Evolutionary conservation across 2,888 invertebrate genomes (phyloP).

Genomic region (Drosophila austrosaltans): DNA sequence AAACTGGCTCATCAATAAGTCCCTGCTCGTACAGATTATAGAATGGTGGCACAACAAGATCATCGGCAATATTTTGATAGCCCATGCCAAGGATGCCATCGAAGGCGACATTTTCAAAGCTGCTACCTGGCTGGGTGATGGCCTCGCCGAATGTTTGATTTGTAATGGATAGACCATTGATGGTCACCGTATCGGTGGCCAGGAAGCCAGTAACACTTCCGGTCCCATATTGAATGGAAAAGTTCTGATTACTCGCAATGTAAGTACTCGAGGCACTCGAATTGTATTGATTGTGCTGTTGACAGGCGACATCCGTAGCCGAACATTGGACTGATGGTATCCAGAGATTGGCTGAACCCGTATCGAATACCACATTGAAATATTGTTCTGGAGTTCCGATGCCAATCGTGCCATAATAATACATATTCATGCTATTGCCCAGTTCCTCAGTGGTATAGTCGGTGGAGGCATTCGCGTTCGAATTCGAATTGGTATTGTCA

Average conservation of each 20-base stretch:
- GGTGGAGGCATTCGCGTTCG: background rate
- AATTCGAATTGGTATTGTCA: conserved; percentile 25
- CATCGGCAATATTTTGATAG: conserved; percentile 90
- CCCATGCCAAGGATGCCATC: conserved; percentile 98
- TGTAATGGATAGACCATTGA: conserved; percentile 88
- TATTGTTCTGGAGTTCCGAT: conserved; percentile 96
- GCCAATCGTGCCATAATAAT: conserved; percentile 95
- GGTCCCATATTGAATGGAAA: conserved; percentile 96
- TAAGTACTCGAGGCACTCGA: conserved; percentile 92
- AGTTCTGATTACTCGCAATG: conserved; percentile 92
- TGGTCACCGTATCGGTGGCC: conserved; percentile 92
- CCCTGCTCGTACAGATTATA: conserved; percentile 94
- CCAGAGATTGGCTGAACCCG: conserved; percentile 98
- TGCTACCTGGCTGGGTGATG: conserved; percentile 93
- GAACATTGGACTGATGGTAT: conserved; percentile 98
- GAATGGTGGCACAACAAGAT: conserved; percentile 88
- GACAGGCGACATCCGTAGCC: conserved; percentile 94
- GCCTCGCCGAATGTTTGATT: conserved; percentile 97
- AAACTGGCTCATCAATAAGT: conserved; percentile 88
- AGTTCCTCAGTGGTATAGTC: conserved; percentile 81
- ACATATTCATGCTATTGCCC: conserved; percentile 95
- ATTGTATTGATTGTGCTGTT: conserved; percentile 98
- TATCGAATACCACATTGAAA: conserved; percentile 97
- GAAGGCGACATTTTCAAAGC: conserved; percentile 98
- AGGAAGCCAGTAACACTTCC: conserved; percentile 98